Evolutionary conservation across 2,797 vertebrate species (phyloP).

Genomic region (Prionace glauca): DNA sequence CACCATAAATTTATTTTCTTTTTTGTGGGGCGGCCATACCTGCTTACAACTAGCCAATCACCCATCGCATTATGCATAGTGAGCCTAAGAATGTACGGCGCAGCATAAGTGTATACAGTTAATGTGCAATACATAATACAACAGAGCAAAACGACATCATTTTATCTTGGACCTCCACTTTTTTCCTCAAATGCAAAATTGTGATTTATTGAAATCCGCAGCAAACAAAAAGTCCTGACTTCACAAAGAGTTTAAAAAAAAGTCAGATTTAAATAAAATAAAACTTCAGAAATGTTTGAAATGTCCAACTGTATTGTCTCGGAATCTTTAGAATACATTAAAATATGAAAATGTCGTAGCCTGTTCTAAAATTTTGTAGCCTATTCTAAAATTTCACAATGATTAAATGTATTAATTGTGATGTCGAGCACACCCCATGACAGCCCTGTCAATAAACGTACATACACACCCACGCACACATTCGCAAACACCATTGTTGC

Average conservation of each 20-base stretch:
- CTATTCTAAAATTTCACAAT: neutral
- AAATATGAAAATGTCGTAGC: neutral
- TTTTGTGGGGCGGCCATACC: neutral
- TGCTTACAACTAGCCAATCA: neutral
- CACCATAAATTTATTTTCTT: neutral
- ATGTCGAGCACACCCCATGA: neutral
- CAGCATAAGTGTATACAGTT: neutral
- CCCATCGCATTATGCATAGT: neutral
- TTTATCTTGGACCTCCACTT: neutral
- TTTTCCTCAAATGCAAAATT: neutral
- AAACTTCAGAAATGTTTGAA: too few species aligned
- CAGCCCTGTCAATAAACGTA: neutral
- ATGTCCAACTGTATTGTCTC: neutral
- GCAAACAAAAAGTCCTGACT: neutral
- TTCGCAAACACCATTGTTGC: neutral
- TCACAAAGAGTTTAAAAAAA: neutral
- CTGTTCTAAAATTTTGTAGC: neutral
- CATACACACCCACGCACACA: neutral
- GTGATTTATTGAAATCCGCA: neutral
- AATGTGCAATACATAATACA: neutral
- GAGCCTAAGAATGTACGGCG: neutral
- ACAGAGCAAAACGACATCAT: neutral
- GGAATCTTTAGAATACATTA: neutral
- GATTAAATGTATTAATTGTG: neutral
- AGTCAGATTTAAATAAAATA: neutral